phyloP scores from a whole-genome alignment of 1,140 invertebrate species.

The Apis florea region DNA sequence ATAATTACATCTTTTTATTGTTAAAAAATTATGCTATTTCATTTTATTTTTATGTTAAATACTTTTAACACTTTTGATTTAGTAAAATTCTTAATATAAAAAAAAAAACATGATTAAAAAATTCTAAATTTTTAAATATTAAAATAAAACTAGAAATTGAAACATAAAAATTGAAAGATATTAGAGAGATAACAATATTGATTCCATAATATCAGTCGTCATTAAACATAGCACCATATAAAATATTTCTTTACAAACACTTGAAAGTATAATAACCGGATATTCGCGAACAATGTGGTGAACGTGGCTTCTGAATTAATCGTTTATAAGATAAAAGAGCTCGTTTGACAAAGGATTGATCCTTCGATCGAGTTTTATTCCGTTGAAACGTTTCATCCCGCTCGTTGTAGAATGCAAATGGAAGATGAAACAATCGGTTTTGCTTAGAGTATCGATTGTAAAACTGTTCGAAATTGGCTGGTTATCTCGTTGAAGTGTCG shows the following conservation, averaged over 20 bases:
- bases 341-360: conserved; percentile 9
- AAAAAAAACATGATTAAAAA: too few species aligned
- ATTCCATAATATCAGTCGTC: too few species aligned
- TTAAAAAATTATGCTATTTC: too few species aligned
- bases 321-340: conserved; percentile 1
- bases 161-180: too few species aligned
- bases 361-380: neutral
- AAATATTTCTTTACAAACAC: neutral
- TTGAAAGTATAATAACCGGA: neutral
- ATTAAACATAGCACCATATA: too few species aligned
- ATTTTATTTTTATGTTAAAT: too few species aligned
- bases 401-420: neutral
- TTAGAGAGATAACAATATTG: too few species aligned
- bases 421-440: neutral
- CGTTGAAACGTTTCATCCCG: neutral
- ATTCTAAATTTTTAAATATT: too few species aligned
- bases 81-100: too few species aligned
- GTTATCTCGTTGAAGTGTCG: neutral
- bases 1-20: too few species aligned
- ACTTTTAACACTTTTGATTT: too few species aligned
- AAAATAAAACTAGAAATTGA: too few species aligned
- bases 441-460: neutral
- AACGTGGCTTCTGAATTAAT: conserved; percentile 13
- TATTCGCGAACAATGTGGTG: neutral
- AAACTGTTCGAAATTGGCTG: conserved; percentile 1